Evolutionary conservation across 2,888 invertebrate genomes (phyloP), one percentile per base, ranked within the genome.

Genomic region (Drosophila eohydei): DNA sequence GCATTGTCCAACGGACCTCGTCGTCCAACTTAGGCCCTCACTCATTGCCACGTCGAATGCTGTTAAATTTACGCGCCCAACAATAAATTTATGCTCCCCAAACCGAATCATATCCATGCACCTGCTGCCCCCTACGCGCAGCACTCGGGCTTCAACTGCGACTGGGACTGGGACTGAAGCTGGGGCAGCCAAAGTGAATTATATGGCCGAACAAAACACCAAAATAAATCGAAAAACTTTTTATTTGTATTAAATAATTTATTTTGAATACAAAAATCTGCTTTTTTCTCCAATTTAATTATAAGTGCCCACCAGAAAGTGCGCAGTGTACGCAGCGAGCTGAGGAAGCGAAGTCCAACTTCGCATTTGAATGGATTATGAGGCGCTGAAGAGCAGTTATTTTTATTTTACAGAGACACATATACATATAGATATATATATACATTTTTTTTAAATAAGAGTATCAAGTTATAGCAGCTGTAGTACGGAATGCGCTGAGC

Each of bases 241-340:
- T 88, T 64, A 83, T 88, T 86, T 77, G 74, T 83, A 88, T 88
- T 88, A 83, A 88, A 88, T 86, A 85, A 88, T 80, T 83, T 88
- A 88, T 88, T 80, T 88, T 80, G 65, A 58, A 80, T 71, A 62
- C 38, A 32, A 32, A 38, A 34, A 32, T 30, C 3, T 38, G 9
- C 30, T 54, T 71, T 55, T 60, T 56, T 38, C 51, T 50, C 44
- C 48, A 67, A 68, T 76, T 78, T 78, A 73, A 76, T 78, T 78
- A 78, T 64, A 78, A 78, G 62, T 74, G 59, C n/a, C 44, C 55
- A 50, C 40, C 56, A 36, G 30, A 52, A 51, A 40, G 30, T 58
- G 46, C 36, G 40, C 57, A 36, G 36, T 36, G 38, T 59, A 55
- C 30, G 30, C 4, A 0, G n/a, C 46, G 12, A 28, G 30, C 14